Base-by-base conservation (phyloP, 2,797 vertebrate genomes). In the Enteromius viviparus region DNA sequence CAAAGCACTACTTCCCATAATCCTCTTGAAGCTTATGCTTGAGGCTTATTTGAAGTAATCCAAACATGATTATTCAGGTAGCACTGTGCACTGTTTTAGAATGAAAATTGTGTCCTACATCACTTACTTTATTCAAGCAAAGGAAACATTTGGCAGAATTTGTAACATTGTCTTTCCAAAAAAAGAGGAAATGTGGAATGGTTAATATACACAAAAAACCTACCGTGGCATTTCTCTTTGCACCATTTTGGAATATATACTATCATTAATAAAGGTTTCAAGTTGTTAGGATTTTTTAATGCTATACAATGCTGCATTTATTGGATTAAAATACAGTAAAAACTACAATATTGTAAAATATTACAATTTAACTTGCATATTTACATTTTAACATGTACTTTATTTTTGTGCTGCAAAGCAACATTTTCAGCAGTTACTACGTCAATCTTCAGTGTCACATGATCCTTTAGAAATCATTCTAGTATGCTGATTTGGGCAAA, bases 1-100 rank as follows among this genome's bases (percentile, higher is more conserved):
- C n/a, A 58, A 62, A 60, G 4, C 45, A 65, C 19, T 60, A 77
- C 15, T 64, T 74, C 6, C 53, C 60, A 69, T 82, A 84, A 87
- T 84, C 77, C 66, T 21, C 42, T 64, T 72, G 69, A 77, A 32
- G 32, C 14, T 17, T n/a, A 53, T 4, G 3, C 26, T 34, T 70
- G 45, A 55, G 71, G 3, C 26, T 80, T 78, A 78, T 51, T 66
- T 65, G 17, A 78, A 78, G 64, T 69, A 29, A 49, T 12, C 6
- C 40, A 75, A 76, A 55, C 12, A 17, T 42, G 8, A 76, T 68
- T 68, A 55, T 45, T 68, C 7, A n/a, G 53, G 5, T 66, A 34
- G n/a, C 29, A 81, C 55, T 58, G 45, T 77, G 58, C 49, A 78
- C 3, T 0, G 19, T 40, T 14, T 26, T 9, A 34, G 21, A 76